Evolutionary conservation across 2,888 invertebrate genomes (phyloP).

Genomic region (Stenotaenia linearis): DNA sequence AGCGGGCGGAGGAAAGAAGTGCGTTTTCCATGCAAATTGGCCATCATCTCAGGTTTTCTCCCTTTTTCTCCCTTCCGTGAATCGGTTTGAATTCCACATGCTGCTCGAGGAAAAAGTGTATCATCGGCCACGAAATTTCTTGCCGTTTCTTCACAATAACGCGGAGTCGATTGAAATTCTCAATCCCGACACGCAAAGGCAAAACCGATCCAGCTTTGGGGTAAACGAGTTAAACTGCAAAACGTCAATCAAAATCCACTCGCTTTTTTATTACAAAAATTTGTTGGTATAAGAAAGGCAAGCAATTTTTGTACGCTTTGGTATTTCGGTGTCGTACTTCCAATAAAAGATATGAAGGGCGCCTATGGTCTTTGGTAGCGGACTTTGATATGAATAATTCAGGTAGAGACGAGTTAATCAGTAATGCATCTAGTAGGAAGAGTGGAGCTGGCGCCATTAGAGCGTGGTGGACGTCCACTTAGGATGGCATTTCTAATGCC

Average conservation of each 20-base stretch:
- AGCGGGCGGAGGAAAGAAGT: not conserved
- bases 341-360: not conserved
- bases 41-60: not conserved
- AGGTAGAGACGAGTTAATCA: conserved; percentile 4
- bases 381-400: conserved; percentile 1
- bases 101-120: not conserved
- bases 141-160: not conserved
- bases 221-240: conserved; percentile 4
- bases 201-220: not conserved
- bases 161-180: not conserved
- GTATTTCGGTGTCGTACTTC: not conserved
- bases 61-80: not conserved
- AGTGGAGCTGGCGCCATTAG: not conserved
- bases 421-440: not conserved
- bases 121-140: not conserved
- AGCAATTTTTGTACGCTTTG: not conserved
- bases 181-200: not conserved
- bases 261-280: not conserved
- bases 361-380: not conserved
- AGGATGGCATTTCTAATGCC: conserved; percentile 5
- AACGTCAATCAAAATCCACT: conserved; percentile 1
- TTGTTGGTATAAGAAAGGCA: not conserved
- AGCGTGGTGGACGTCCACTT: conserved; percentile 9
- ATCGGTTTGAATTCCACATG: not conserved
- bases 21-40: not conserved